A percentile compares a stretch with the other conserved stretches of the same genome.
phyloP scores from a whole-genome alignment of 1,140 invertebrate genomes.

The Dinoponera quadriceps region DNA sequence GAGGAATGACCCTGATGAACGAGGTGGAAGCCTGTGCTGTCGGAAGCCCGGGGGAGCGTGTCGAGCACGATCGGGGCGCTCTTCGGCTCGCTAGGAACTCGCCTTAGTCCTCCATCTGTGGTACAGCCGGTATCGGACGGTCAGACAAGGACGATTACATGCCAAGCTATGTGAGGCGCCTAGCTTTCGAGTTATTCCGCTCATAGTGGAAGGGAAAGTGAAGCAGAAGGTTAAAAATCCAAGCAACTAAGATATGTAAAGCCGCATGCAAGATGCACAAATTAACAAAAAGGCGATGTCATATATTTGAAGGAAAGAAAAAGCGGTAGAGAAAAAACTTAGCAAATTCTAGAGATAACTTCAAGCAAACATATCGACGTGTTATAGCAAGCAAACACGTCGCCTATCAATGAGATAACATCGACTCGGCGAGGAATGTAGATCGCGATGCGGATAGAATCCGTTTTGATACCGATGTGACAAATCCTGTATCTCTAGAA shows the following conservation, averaged over 20 bases:
- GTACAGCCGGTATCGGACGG: conserved; percentile 75
- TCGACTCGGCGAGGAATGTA: not conserved
- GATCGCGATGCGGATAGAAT: conserved; percentile 1
- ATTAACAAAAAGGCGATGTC: too few species aligned
- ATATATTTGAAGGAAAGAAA: too few species aligned
- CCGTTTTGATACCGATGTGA: not conserved
- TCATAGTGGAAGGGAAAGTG: too few species aligned
- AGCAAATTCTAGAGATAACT: too few species aligned
- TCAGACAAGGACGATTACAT: conserved; percentile 68
- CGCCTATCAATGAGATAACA: not conserved
- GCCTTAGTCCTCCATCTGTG: conserved; percentile 79
- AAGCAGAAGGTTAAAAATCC: not conserved
- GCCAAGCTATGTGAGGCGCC: not conserved
- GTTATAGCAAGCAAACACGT: too few species aligned
- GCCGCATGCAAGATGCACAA: too few species aligned
- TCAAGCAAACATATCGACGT: too few species aligned
- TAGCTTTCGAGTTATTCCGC: not conserved
- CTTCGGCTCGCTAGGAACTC: conserved; percentile 79
- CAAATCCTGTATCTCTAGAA: not conserved
- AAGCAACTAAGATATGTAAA: too few species aligned
- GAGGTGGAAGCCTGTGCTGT: conserved; percentile 68
- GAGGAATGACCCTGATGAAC: conserved; percentile 67
- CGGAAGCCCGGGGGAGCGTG: conserved; percentile 65
- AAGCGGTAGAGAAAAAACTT: too few species aligned
- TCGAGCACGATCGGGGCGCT: conserved; percentile 73